Evolutionary conservation across 92 coral and sea anemone genomes (phyloP), one percentile per base, ranked within the genome.

Genomic region (Ricordea florida): DNA sequence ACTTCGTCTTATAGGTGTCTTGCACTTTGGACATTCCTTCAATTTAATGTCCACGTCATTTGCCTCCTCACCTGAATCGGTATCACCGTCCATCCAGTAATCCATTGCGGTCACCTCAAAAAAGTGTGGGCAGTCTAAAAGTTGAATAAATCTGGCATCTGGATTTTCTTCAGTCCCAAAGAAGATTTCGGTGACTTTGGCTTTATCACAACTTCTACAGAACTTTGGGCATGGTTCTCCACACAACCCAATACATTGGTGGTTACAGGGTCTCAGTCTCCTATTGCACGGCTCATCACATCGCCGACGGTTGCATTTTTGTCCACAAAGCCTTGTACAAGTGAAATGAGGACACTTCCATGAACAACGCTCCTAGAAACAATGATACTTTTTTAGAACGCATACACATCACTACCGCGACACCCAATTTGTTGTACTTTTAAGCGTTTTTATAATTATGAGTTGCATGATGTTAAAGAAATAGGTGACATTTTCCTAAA

Each of bases 211-310:
- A 6, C 80, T 55, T 57, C 90, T 29, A 73, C 98, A 93, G 29
- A 83, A 50, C 79, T 66, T 85, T 28, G 96, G 98, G 57, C 98
- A 93, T 14, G 90, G 90, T 66, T 93, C 98, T 29, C 96, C 98
- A 42, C 98, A 89, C 4, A 93, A 82, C 15, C 98, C 98, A 41
- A 93, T 85, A 56, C 98, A 93, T 24, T 27, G 75, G 62, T 93
- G 98, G 17, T 63, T 58, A 56, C 87, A 90, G 26, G 10, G 14
- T 10, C 32, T 41, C 0, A 93, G 78, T 23, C 15, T 63, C 80
- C 55, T 87, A 9, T 37, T 44, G 78, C 98, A 93, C 7, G 85
- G 74, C 24, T 71, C 62, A 59, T 93, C 80, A 44, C 98, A 93
- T 40, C 83, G 89, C 20, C 66, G 85, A 41, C 92, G 91, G 50